Conservation (phyloP, 2,113 vertebrate species). For the Aviceda subcristata region DNA sequence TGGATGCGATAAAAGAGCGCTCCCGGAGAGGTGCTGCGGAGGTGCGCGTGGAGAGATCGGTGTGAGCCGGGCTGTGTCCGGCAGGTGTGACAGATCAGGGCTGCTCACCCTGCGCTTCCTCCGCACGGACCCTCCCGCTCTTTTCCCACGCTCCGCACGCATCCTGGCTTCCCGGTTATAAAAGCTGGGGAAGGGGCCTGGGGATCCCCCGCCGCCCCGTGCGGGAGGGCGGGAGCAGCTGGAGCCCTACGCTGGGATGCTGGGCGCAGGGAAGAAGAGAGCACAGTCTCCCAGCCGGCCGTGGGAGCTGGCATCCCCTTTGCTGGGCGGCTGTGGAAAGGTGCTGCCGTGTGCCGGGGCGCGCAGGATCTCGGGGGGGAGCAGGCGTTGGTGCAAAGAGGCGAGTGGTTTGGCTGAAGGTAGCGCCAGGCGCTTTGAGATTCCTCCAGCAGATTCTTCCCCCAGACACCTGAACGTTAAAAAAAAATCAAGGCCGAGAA, state of each 20-base stretch:
- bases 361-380: not conserved
- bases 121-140: rapidly evolving
- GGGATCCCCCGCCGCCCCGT: rapidly evolving
- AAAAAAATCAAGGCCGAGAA: rapidly evolving
- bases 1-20: not conserved
- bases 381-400: rapidly evolving
- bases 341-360: rapidly evolving
- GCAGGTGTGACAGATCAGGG: not conserved
- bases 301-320: not conserved
- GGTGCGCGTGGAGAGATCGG: rapidly evolving
- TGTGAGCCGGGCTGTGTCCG: rapidly evolving
- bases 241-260: not conserved
- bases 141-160: rapidly evolving
- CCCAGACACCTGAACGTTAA: not conserved
- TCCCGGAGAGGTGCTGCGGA: not conserved
- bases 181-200: too few species aligned
- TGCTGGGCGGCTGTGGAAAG: rapidly evolving
- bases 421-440: not conserved
- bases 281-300: rapidly evolving
- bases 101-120: not conserved
- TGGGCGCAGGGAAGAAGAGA: rapidly evolving
- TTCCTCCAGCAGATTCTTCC: not conserved
- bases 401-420: not conserved
- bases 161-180: not conserved
- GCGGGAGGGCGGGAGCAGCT: not conserved